These are phyloP conservation scores for Thamnophis elegans DNA, from an alignment of 2,797 vertebrate species.

Conservation along the genomic window DNA sequence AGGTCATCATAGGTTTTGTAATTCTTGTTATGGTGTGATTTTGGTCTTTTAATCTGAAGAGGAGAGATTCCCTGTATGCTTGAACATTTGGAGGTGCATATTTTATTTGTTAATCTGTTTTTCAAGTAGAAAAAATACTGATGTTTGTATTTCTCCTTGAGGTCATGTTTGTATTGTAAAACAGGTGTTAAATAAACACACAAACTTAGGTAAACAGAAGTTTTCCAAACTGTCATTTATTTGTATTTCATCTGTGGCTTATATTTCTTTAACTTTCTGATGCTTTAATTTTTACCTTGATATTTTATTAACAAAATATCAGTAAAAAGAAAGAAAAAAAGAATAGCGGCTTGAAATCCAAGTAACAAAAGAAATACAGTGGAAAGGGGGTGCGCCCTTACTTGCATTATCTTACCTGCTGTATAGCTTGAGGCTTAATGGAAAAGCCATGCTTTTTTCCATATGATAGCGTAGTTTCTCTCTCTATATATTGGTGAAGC, in stretches of 20 bases:
- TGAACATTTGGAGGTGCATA: neutral
- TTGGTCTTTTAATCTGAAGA: neutral
- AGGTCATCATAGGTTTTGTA: neutral
- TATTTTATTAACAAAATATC: neutral
- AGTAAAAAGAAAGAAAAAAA: neutral
- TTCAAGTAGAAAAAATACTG: neutral
- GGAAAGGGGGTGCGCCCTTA: constrained; percentile 45
- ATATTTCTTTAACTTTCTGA: neutral
- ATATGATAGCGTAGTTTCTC: constrained; percentile 49
- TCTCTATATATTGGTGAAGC: constrained; percentile 61
- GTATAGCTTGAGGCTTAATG: constrained; percentile 58
- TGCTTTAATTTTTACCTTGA: neutral
- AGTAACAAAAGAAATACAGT: constrained; percentile 33
- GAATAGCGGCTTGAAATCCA: neutral
- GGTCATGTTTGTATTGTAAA: neutral
- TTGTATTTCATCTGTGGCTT: neutral
- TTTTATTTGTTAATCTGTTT: neutral
- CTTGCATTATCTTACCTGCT: constrained; percentile 31
- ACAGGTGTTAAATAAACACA: neutral
- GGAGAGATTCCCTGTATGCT: neutral
- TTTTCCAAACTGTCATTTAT: neutral
- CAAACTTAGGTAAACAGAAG: neutral
- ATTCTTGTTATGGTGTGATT: neutral
- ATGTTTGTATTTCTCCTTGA: neutral
- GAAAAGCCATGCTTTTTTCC: constrained; percentile 65